A percentile compares a stretch with the other conserved stretches of the same genome.
Evolutionary conservation across 2,888 invertebrate species (phyloP).

Genomic region (Aspidiotus rigidus): DNA sequence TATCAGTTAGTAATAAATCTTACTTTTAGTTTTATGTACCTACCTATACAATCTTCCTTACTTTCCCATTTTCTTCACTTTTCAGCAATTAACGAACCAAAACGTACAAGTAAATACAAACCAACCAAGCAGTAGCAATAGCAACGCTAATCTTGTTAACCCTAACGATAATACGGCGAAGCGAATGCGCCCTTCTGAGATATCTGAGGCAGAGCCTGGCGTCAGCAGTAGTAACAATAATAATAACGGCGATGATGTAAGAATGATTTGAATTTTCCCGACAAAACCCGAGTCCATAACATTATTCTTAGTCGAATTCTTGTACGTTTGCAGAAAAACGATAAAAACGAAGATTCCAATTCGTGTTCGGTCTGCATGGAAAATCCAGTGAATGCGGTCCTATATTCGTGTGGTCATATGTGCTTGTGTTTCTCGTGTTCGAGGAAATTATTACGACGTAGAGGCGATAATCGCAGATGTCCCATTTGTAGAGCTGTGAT

Average conservation of each 20-base stretch:
- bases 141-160: neutral
- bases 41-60: too few relatives aligned
- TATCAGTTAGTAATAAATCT: too few relatives aligned
- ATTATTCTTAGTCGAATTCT: neutral
- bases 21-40: too few relatives aligned
- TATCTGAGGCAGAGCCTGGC: neutral
- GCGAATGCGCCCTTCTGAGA: neutral
- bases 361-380: slow-evolving; percentile 89
- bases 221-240: slow-evolving; percentile 4
- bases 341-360: slow-evolving; percentile 45
- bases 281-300: neutral
- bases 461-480: slow-evolving; percentile 75
- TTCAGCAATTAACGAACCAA: too few relatives aligned
- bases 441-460: slow-evolving; percentile 78
- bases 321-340: neutral
- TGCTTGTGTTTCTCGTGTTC: slow-evolving; percentile 98
- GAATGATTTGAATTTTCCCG: neutral
- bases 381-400: slow-evolving; percentile 81
- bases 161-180: neutral
- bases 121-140: too few relatives aligned
- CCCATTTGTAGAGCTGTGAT: slow-evolving; percentile 90
- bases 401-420: slow-evolving; percentile 98
- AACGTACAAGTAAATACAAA: too few relatives aligned
- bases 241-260: neutral
- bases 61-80: too few relatives aligned